A percentile compares a stretch with the other conserved stretches of the same genome.
Evolutionary conservation across 2,888 invertebrate species (phyloP).

Genomic region (Lithophane socia): DNA sequence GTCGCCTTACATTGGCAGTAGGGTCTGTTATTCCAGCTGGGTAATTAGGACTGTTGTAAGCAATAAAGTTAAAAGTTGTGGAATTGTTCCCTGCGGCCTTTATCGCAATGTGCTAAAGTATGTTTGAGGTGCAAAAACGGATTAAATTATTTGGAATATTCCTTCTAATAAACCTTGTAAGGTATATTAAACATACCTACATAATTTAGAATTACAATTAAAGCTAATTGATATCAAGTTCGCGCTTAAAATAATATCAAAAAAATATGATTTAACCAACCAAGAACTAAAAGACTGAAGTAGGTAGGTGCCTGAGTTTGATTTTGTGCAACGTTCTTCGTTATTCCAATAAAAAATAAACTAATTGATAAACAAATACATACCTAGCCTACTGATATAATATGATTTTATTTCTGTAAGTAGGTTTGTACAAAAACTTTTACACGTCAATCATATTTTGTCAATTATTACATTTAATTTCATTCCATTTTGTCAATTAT

Average conservation of each 20-base stretch:
- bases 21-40: slow-evolving; percentile 61
- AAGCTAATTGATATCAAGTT: background rate
- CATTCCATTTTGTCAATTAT: no score
- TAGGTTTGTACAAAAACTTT: no score
- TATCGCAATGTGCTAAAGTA: slow-evolving; percentile 63
- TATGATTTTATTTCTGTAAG: no score
- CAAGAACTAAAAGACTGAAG: background rate
- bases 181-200: background rate
- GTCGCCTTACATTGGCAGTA: slow-evolving; percentile 66
- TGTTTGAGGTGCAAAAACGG: slow-evolving; percentile 60
- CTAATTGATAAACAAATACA: background rate
- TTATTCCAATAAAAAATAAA: background rate
- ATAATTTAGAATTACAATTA: background rate
- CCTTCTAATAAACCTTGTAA: slow-evolving; percentile 19
- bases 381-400: no score
- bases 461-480: no score
- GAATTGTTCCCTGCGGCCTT: slow-evolving; percentile 73
- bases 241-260: background rate
- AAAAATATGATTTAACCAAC: background rate
- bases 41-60: slow-evolving; percentile 74
- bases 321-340: background rate
- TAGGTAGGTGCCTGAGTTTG: background rate
- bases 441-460: no score
- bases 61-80: slow-evolving; percentile 74
- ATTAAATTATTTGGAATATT: slow-evolving; percentile 55